Conservation (phyloP, 2,888 invertebrate species). For the Chouioia cunea region DNA sequence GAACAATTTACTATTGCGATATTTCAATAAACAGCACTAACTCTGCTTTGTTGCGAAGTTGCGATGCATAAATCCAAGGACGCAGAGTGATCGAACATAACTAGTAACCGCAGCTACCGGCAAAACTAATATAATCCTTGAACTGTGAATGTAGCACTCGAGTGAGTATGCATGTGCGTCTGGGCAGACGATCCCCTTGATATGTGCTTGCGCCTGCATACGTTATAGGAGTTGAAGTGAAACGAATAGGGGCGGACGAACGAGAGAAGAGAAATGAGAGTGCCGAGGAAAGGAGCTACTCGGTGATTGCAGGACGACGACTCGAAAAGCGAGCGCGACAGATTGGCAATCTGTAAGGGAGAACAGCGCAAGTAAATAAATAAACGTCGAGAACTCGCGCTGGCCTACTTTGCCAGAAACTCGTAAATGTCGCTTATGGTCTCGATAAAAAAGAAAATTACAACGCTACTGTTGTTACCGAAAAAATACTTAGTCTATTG, state of each 20-base stretch:
- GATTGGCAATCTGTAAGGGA: conserved; percentile 43
- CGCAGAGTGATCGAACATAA: too few species aligned
- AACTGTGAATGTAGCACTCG: neutral
- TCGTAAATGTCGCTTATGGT: conserved; percentile 2
- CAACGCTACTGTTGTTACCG: too few species aligned
- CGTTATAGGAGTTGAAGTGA: neutral
- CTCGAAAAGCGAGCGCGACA: conserved; percentile 49
- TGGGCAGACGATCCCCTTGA: neutral
- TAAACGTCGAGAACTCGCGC: neutral
- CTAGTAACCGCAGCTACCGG: neutral
- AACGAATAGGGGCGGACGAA: neutral
- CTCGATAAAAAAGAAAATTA: conserved; percentile 5
- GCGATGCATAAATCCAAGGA: too few species aligned
- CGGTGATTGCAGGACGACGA: neutral
- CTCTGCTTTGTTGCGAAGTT: too few species aligned
- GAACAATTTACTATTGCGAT: too few species aligned
- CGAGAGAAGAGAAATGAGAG: neutral
- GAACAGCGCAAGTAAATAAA: neutral
- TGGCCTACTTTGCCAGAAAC: neutral
- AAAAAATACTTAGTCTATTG: neutral
- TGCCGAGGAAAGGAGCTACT: neutral
- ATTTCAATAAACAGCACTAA: too few species aligned
- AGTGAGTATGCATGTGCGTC: neutral
- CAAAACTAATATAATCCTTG: neutral
- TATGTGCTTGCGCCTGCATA: too few species aligned